Evolutionary conservation across 1,140 invertebrate genomes (phyloP).

Genomic region (Drosophila malerkotliana): DNA sequence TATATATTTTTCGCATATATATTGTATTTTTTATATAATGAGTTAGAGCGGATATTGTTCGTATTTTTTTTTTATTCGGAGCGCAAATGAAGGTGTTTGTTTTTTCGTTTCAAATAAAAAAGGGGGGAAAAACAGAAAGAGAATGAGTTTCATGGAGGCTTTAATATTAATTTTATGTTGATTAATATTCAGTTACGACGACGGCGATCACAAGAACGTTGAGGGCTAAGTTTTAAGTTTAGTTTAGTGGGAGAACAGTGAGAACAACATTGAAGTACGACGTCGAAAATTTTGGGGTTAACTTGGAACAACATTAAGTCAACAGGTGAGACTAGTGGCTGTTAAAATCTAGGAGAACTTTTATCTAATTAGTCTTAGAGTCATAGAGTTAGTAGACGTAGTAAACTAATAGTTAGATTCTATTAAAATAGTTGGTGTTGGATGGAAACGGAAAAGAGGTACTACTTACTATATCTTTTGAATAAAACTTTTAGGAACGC

Average conservation of each 20-base stretch:
- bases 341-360: constrained; percentile 25
- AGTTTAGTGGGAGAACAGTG: constrained; percentile 36
- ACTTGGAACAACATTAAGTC: constrained; percentile 57
- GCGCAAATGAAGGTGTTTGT: constrained; percentile 60
- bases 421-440: constrained; percentile 6
- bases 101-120: constrained; percentile 58
- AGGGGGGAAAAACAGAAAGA: constrained; percentile 70
- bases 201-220: constrained; percentile 61
- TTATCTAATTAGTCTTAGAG: constrained; percentile 20
- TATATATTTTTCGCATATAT: constrained; percentile 37
- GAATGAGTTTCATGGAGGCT: constrained; percentile 69
- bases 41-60: constrained; percentile 40
- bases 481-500: background rate
- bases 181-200: constrained; percentile 47
- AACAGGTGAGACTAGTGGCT: constrained; percentile 39
- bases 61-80: constrained; percentile 45
- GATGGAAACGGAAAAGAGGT: constrained; percentile 16
- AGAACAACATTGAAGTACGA: constrained; percentile 52
- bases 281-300: constrained; percentile 33
- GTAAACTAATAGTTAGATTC: constrained; percentile 9
- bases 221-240: constrained; percentile 42
- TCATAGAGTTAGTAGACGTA: constrained; percentile 23
- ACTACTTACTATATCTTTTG: background rate
- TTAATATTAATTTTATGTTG: constrained; percentile 29
- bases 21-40: constrained; percentile 34